Evolutionary conservation across 1,140 invertebrate genomes (phyloP).

Genomic region (Goniozus legneri): DNA sequence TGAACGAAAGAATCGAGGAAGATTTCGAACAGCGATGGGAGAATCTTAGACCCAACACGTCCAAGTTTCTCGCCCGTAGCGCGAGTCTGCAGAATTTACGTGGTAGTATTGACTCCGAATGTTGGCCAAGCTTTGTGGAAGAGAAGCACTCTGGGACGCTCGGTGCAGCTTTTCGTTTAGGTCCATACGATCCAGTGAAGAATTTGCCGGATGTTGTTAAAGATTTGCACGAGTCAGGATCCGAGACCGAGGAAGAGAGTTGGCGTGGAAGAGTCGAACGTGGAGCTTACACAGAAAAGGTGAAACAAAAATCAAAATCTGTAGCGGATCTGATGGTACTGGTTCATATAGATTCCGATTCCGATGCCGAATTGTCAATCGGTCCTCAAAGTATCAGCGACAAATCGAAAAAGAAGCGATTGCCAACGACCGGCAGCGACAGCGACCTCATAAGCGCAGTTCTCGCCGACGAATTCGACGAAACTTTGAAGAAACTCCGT

Average conservation of each 20-base stretch:
- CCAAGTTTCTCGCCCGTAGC: conserved; percentile 38
- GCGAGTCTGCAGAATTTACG: conserved; percentile 58
- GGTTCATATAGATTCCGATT: conserved; percentile 68
- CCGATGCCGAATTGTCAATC: conserved; percentile 58
- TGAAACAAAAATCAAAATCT: conserved; percentile 68
- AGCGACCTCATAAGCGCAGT: conserved; percentile 55
- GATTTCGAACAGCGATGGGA: conserved; percentile 71
- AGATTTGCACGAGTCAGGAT: conserved; percentile 51
- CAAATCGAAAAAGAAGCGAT: conserved; percentile 35
- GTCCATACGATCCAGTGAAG: conserved; percentile 40
- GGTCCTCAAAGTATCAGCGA: conserved; percentile 35
- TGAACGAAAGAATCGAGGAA: conserved; percentile 38
- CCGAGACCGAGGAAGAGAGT: conserved; percentile 67
- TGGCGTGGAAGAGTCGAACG: conserved; percentile 63
- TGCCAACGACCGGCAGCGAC: conserved; percentile 53
- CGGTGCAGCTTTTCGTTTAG: conserved; percentile 35
- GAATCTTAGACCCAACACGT: conserved; percentile 59
- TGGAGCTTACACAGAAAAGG: conserved; percentile 66
- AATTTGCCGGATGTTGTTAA: conserved; percentile 28
- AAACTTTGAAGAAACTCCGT: conserved; percentile 56
- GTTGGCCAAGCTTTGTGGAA: conserved; percentile 40
- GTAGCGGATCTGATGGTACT: conserved; percentile 73
- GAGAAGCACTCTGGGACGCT: conserved; percentile 26
- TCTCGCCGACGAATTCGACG: conserved; percentile 57
- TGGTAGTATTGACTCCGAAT: conserved; percentile 50